A percentile compares a stretch with the other conserved stretches of the same genome.
Evolutionary conservation across 2,113 vertebrate genomes (phyloP).

Genomic region (Thamnophis sirtalis): DNA sequence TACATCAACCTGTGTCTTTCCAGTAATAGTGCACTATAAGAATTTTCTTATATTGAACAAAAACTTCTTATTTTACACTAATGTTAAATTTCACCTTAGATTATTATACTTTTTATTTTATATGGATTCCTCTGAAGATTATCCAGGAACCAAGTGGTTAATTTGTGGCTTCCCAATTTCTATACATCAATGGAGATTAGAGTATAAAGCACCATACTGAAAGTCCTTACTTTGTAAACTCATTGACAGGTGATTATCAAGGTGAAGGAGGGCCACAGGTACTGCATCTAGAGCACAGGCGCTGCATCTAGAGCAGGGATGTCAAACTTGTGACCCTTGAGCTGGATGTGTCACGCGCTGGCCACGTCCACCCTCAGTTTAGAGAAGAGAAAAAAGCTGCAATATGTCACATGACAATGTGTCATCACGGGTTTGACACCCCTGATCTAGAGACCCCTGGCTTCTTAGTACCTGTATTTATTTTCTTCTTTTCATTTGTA

Average conservation of each 20-base stretch:
- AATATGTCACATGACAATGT: too few species aligned
- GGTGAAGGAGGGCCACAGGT: background rate
- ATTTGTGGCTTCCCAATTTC: background rate
- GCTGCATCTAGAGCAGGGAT: background rate
- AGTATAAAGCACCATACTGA: background rate
- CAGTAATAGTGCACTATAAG: background rate
- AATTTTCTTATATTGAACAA: background rate
- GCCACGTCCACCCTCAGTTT: too few species aligned
- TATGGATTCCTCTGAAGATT: background rate
- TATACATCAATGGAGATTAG: background rate
- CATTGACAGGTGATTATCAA: background rate
- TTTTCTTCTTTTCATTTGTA: background rate
- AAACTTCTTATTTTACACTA: background rate
- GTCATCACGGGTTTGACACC: too few species aligned
- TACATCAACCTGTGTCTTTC: too few species aligned
- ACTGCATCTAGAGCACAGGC: too few species aligned
- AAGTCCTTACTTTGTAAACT: background rate
- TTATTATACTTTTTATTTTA: background rate
- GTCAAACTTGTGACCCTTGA: too few species aligned
- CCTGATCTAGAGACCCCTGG: background rate
- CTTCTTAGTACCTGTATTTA: background rate
- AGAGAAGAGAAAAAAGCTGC: too few species aligned
- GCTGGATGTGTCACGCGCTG: too few species aligned
- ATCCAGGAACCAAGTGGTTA: background rate
- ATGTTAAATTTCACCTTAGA: slow-evolving; percentile 10